Evolutionary conservation across 2,888 invertebrate genomes (phyloP), one percentile per base, ranked within the genome.

Genomic region (Tinea pellionella): DNA sequence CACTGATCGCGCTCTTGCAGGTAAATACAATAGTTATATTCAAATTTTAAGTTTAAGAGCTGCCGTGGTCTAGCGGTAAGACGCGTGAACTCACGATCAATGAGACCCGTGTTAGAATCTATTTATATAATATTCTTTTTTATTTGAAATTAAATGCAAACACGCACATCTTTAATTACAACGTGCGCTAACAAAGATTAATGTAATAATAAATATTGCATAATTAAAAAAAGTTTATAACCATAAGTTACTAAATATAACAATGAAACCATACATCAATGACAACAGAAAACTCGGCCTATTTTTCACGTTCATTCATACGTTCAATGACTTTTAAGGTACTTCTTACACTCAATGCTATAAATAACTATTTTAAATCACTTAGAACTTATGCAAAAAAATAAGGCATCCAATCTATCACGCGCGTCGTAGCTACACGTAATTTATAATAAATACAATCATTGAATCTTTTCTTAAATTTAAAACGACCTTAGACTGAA

Each of bases 1-100:
- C 86, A 78, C 75, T 86, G 80, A 82, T 87, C 77, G 85, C 85
- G 77, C 78, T 87, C 77, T 82, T 86, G 80, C 87, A 87, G 87
- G 87, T 87, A 74, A 42, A n/a, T n/a, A n/a, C n/a, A n/a, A n/a
- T n/a, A n/a, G n/a, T n/a, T n/a, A n/a, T n/a, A n/a, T n/a, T n/a
- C n/a, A n/a, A n/a, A n/a, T 9, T 29, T 15, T 51, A 15, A 51
- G 6, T 13, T 51, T n/a, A n/a, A n/a, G n/a, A n/a, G n/a, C n/a
- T n/a, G n/a, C n/a, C n/a, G n/a, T n/a, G n/a, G n/a, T n/a, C n/a
- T n/a, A n/a, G n/a, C n/a, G n/a, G n/a, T n/a, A n/a, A n/a, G n/a
- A n/a, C n/a, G n/a, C n/a, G n/a, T n/a, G n/a, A n/a, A n/a, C n/a
- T n/a, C n/a, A n/a, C n/a, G n/a, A n/a, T n/a, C n/a, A n/a, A n/a